Conservation (phyloP, 2,113 vertebrate species). For the Pollimyrus isidori region DNA sequence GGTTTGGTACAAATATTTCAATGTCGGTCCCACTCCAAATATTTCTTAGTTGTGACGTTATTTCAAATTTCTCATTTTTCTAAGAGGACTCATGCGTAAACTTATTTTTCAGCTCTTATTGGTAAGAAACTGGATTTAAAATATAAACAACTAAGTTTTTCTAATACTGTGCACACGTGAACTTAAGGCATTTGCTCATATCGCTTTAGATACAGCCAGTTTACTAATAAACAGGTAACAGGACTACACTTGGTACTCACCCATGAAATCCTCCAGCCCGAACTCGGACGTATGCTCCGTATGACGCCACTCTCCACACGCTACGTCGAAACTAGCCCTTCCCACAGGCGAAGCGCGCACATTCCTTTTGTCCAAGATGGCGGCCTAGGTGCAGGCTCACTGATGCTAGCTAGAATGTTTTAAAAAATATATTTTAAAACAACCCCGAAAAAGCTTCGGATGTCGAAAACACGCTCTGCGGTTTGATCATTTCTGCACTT, state of each 20-base stretch:
- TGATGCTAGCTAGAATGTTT: slow-evolving; percentile 48
- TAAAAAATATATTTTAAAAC: slow-evolving; percentile 6
- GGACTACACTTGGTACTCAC: background rate
- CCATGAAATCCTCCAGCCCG: background rate
- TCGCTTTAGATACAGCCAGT: background rate
- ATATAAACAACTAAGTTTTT: background rate
- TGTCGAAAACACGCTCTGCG: background rate
- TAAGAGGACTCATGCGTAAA: background rate
- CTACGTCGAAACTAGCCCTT: slow-evolving; percentile 35
- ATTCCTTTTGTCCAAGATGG: slow-evolving; percentile 98
- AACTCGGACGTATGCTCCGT: background rate
- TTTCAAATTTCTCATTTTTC: background rate
- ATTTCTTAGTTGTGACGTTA: background rate
- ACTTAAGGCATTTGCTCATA: background rate
- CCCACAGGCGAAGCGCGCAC: slow-evolving; percentile 49
- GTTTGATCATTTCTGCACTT: background rate
- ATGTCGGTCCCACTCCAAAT: background rate
- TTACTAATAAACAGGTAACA: background rate
- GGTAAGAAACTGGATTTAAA: background rate
- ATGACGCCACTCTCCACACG: slow-evolving; percentile 26
- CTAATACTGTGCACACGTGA: background rate
- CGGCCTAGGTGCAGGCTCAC: slow-evolving; percentile 60
- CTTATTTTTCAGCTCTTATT: background rate
- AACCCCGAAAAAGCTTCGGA: background rate
- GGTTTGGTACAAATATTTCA: too few species aligned